Evolutionary conservation across 1,140 invertebrate species (phyloP).

Genomic region (Drosophila ohnishii): DNA sequence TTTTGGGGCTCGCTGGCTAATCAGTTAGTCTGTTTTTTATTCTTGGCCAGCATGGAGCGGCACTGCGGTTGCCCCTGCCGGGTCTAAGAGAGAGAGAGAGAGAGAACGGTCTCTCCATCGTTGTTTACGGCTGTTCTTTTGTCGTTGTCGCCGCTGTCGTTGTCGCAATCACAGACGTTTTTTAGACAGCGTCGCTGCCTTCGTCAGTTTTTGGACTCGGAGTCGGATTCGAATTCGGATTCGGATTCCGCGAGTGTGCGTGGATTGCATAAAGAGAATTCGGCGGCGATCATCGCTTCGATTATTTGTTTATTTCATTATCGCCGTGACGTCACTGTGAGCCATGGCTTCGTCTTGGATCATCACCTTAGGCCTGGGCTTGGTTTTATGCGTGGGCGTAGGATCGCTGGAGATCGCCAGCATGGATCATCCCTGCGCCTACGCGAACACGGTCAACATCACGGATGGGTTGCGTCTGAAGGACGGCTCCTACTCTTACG

Average conservation of each 20-base stretch:
- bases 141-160: constrained; percentile 22
- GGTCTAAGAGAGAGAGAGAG: constrained; percentile 5
- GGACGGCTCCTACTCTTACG: constrained; percentile 75
- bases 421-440: constrained; percentile 57
- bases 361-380: constrained; percentile 3
- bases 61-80: constrained; percentile 17
- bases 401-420: constrained; percentile 23
- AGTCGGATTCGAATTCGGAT: constrained; percentile 4
- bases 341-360: constrained; percentile 17
- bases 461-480: constrained; percentile 67
- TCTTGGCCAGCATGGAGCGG: constrained; percentile 76
- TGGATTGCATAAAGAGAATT: constrained; percentile 42
- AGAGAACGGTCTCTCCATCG: constrained; percentile 10
- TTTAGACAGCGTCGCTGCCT: constrained; percentile 50
- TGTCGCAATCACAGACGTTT: constrained; percentile 72
- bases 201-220: constrained; percentile 29
- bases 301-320: constrained; percentile 72
- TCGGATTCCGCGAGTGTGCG: constrained; percentile 12
- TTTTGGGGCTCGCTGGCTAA: constrained; percentile 65
- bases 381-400: constrained; percentile 2
- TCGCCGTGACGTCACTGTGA: constrained; percentile 60
- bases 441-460: constrained; percentile 69
- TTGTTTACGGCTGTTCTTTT: constrained; percentile 40
- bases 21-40: constrained; percentile 78
- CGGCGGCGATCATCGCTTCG: constrained; percentile 37